Evolutionary conservation across 37 sponge, comb jelly and placozoan genomes (phyloP).

Genomic region (Mnemiopsis leidyi): DNA sequence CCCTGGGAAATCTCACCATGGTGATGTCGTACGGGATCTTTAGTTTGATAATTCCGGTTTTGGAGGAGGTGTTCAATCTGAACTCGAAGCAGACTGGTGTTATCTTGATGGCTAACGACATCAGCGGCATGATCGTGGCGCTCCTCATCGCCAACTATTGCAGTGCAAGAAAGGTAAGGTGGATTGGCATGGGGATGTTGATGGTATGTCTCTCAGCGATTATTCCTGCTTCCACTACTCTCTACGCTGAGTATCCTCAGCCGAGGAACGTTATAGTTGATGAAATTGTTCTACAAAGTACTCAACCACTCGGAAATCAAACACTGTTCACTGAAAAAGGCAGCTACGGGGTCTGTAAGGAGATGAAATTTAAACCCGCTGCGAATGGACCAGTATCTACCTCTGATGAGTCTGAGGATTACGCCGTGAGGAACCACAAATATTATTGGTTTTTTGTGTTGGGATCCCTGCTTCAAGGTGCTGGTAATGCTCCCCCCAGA

Average conservation of each 20-base stretch:
- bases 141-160: constrained; percentile 49
- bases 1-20: constrained; percentile 14
- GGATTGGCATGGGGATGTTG: constrained; percentile 53
- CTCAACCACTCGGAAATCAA: not conserved
- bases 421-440: constrained; percentile 63
- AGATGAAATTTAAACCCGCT: not conserved
- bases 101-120: constrained; percentile 54
- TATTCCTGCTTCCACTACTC: constrained; percentile 43
- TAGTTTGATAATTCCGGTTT: constrained; percentile 6
- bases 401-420: not conserved
- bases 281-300: not conserved
- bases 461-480: constrained; percentile 53
- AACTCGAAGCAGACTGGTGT: constrained; percentile 63
- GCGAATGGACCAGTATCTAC: not conserved
- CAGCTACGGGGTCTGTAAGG: constrained; percentile 7
- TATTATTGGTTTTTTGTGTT: constrained; percentile 45
- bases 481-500: constrained; percentile 14
- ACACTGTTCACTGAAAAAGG: not conserved
- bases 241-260: constrained; percentile 36
- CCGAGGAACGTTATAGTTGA: not conserved
- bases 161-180: constrained; percentile 18
- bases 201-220: not conserved
- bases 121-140: constrained; percentile 43
- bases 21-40: constrained; percentile 38
- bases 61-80: constrained; percentile 32